Conservation (phyloP, 2,888 invertebrate genomes). For the Trichopoda pennipes region DNA sequence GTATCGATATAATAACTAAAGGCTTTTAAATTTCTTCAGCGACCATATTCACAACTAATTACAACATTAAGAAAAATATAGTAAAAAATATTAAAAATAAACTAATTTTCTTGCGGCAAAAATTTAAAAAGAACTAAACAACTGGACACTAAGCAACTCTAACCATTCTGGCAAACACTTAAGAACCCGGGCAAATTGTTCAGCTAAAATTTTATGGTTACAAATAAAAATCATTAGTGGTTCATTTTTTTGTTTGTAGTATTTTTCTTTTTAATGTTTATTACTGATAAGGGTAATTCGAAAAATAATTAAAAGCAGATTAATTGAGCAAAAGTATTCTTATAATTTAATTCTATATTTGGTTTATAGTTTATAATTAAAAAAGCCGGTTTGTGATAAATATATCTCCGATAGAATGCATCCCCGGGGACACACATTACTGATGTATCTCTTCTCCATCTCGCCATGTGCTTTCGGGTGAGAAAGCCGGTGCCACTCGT, state of each 20-base stretch:
- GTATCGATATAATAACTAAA: too few species aligned
- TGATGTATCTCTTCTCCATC: too few species aligned
- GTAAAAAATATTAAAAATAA: neutral
- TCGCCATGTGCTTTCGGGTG: too few species aligned
- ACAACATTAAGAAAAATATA: conserved; percentile 25
- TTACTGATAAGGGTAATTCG: neutral
- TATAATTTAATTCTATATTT: neutral
- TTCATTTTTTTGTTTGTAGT: neutral
- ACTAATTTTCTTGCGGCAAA: conserved; percentile 30
- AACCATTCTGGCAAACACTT: neutral
- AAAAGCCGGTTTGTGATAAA: too few species aligned
- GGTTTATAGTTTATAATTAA: neutral
- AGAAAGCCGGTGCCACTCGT: too few species aligned
- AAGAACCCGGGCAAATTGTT: conserved; percentile 19
- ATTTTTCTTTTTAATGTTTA: neutral
- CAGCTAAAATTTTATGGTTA: conserved; percentile 19
- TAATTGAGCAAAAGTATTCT: neutral
- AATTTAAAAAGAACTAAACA: neutral
- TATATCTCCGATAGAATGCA: too few species aligned
- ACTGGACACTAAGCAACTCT: neutral
- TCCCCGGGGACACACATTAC: too few species aligned
- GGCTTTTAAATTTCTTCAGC: too few species aligned
- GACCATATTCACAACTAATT: conserved; percentile 29
- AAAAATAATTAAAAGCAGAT: neutral
- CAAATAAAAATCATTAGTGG: conserved; percentile 40